Evolutionary conservation across 2,888 invertebrate species (phyloP), one percentile per base, ranked within the genome.

Genomic region (Priapulus caudatus): DNA sequence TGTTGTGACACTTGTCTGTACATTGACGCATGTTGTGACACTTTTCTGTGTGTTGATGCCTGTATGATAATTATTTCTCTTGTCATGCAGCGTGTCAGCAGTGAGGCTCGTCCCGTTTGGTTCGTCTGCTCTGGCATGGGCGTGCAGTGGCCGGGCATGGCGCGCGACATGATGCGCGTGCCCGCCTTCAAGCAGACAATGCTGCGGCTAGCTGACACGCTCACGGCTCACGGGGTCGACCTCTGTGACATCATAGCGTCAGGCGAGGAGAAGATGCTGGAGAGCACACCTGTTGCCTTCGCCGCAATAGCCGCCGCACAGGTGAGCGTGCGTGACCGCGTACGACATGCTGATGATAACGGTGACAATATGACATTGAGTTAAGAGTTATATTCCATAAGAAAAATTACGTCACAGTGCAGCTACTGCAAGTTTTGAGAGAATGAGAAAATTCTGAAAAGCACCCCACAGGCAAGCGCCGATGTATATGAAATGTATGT

Each of bases 91-190:
- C 63, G 65, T 54, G 59, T 61, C 20, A 50, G 62, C 3, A 47
- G 76, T 15, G 82, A 83, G 44, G 78, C 79, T 57, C 79, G 86
- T 15, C 90, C 93, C 1, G 74, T 95, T 52, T 97, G 93, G 89
- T 97, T 81, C 72, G 80, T 97, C 57, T 97, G 91, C 75, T 85
- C 92, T 46, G 98, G 98, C 54, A 97, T 98, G 97, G 97, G 97
- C 15, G 84, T 88, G 44, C 97, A 97, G 74, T 97, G 95, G 95
- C 79, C 86, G 47, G 90, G 89, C 63, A 97, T 97, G 95, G 93
- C 83, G 15, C 82, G 82, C 66, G 79, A 83, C 54, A 77, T 98
- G 60, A 82, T 95, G 81, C 73, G 77, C 56, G 75, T 97, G 57
- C 86, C 89, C 51, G 74, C 77, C 1, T 95, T 95, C 75, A 81